These are phyloP conservation scores for Stomatorhinus ivindoensis DNA, from an alignment of 2,113 vertebrate species.

Conservation along the genomic window DNA sequence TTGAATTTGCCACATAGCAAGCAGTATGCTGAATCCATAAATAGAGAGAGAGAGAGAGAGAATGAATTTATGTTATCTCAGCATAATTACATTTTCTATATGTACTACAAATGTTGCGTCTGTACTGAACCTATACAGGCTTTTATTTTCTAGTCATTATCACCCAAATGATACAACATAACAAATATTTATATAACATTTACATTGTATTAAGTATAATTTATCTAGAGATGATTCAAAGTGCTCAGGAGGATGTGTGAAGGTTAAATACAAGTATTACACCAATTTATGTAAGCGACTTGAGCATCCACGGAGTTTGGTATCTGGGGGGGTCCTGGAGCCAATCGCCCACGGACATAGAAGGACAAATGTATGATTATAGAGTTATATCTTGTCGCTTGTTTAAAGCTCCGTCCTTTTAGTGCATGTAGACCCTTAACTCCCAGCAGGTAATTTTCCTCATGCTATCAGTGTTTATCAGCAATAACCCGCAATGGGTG, in stretches of 20 bases:
- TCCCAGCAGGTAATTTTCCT: not conserved
- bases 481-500: not conserved
- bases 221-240: not conserved
- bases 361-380: not conserved
- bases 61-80: not conserved
- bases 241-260: not conserved
- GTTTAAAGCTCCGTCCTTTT: not conserved
- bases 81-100: not conserved
- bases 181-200: not conserved
- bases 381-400: not conserved
- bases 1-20: not conserved
- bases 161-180: not conserved
- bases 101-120: not conserved
- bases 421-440: not conserved
- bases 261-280: not conserved
- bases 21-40: not conserved
- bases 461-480: not conserved
- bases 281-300: not conserved
- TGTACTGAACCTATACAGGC: not conserved
- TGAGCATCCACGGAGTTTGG: not conserved
- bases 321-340: not conserved
- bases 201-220: not conserved
- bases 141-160: not conserved
- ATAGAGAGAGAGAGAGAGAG: not conserved
- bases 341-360: not conserved